Evolutionary conservation across 2,888 invertebrate genomes (phyloP).

Genomic region (Cylindroiulus punctatus): DNA sequence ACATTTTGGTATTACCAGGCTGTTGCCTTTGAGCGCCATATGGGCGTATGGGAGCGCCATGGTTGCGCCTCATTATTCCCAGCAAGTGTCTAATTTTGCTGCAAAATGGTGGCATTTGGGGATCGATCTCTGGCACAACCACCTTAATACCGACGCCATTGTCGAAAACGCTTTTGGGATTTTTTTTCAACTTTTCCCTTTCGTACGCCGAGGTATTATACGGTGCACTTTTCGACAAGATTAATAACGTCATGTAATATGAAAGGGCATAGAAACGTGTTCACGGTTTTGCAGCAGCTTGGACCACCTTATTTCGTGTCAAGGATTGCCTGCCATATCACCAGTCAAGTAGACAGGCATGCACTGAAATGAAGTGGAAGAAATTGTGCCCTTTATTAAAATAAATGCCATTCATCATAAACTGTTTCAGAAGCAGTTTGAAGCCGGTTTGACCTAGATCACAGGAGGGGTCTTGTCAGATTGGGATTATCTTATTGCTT

Average conservation of each 20-base stretch:
- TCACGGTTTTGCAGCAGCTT: slow-evolving; percentile 18
- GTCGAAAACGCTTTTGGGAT: background rate
- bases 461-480: background rate
- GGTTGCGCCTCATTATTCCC: slow-evolving; percentile 8
- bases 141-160: slow-evolving; percentile 2
- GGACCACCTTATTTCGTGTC: slow-evolving; percentile 18
- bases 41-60: background rate
- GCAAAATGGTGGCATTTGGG: slow-evolving; percentile 1
- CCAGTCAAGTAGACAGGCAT: slow-evolving; percentile 10
- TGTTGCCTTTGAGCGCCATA: slow-evolving; percentile 10
- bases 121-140: background rate
- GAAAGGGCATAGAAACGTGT: slow-evolving; percentile 18
- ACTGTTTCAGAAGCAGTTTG: background rate
- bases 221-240: slow-evolving; percentile 11
- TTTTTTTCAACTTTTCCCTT: slow-evolving; percentile 1
- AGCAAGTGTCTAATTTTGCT: slow-evolving; percentile 10
- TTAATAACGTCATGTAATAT: slow-evolving; percentile 18
- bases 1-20: slow-evolving; percentile 10
- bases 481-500: too few relatives aligned
- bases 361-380: slow-evolving; percentile 1
- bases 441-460: background rate
- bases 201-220: background rate
- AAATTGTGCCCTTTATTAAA: slow-evolving; percentile 18
- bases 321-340: background rate
- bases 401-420: slow-evolving; percentile 7